Conservation (phyloP, 92 coral and sea anemone species). For the Meandrina meandrites region DNA sequence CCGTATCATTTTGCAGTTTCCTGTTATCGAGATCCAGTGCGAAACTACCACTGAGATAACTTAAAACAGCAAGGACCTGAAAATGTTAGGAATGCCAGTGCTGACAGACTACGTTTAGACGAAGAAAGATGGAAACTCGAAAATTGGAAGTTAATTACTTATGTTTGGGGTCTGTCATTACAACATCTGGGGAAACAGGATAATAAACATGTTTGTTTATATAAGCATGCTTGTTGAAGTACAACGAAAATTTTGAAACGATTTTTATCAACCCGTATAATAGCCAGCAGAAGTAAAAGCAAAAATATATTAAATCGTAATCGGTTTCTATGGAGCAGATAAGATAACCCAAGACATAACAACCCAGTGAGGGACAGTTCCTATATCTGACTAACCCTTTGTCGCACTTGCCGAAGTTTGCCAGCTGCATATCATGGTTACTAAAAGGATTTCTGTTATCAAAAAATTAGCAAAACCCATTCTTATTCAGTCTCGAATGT, state of each 20-base stretch:
- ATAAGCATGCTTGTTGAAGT: background rate
- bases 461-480: background rate
- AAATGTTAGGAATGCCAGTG: slow-evolving; percentile 4
- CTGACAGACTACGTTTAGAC: slow-evolving; percentile 5
- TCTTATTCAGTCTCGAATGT: background rate
- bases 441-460: slow-evolving; percentile 15
- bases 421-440: background rate
- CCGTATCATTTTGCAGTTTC: slow-evolving; percentile 9
- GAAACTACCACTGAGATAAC: background rate
- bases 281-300: background rate
- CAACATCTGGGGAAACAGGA: background rate
- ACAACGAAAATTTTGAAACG: background rate
- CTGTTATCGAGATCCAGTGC: background rate
- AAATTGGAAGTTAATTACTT: background rate
- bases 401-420: background rate
- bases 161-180: background rate
- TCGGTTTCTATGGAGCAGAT: background rate
- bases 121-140: slow-evolving; percentile 13
- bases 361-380: background rate
- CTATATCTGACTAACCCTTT: background rate
- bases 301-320: background rate
- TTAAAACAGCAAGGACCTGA: background rate
- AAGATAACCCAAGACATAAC: background rate
- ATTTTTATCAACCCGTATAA: background rate
- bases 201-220: background rate